Conservation (phyloP, 2,888 invertebrate genomes). For the Steinernema scapterisci region DNA sequence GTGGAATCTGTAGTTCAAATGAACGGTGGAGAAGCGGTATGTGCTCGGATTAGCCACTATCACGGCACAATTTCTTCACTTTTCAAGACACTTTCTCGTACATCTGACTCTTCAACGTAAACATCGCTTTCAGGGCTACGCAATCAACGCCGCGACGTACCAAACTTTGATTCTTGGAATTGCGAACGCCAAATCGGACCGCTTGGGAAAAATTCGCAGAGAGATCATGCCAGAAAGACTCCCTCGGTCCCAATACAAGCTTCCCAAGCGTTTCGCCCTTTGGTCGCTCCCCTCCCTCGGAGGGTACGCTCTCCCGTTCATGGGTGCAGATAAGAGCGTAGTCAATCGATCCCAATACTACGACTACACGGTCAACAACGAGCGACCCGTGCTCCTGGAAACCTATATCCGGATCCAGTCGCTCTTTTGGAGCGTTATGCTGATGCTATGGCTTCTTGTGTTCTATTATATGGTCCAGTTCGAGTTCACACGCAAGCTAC, state of each 20-base stretch:
- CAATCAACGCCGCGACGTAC: conserved; percentile 84
- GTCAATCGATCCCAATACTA: conserved; percentile 78
- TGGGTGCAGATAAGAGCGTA: conserved; percentile 71
- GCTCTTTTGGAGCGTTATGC: conserved; percentile 73
- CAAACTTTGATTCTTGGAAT: conserved; percentile 83
- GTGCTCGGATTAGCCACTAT: background rate
- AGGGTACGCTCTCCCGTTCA: conserved; percentile 78
- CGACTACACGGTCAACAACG: conserved; percentile 75
- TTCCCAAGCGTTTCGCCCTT: conserved; percentile 46
- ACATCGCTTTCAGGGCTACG: conserved; percentile 71
- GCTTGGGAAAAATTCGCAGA: conserved; percentile 56
- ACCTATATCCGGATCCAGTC: conserved; percentile 77
- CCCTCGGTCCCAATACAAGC: conserved; percentile 43
- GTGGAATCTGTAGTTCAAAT: conserved; percentile 57
- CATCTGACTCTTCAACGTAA: too few relatives aligned
- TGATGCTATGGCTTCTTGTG: conserved; percentile 58
- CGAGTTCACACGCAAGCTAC: conserved; percentile 74
- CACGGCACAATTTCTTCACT: too few relatives aligned
- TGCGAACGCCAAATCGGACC: conserved; percentile 53
- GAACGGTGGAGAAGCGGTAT: conserved; percentile 59
- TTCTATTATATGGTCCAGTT: conserved; percentile 75
- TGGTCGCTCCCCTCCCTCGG: conserved; percentile 66
- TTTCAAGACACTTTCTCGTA: too few relatives aligned
- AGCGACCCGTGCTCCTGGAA: conserved; percentile 74
- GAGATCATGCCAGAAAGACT: conserved; percentile 61